Conservation (phyloP, 2,797 vertebrate genomes). For the Amniataba percoides region DNA sequence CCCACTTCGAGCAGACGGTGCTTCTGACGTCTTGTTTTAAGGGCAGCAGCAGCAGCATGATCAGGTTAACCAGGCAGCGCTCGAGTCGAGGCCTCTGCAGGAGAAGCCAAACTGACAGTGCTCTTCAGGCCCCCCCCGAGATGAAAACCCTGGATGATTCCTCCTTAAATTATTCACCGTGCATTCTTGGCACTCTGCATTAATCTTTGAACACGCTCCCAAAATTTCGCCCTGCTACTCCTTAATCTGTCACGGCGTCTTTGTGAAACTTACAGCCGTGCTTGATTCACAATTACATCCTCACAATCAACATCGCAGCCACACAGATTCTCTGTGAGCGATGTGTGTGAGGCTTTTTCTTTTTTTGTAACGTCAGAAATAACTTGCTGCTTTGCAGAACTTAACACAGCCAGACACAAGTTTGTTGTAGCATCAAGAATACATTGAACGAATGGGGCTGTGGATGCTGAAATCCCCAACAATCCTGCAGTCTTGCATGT, state of each 20-base stretch:
- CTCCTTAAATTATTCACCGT: slow-evolving; percentile 73
- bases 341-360: background rate
- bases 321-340: background rate
- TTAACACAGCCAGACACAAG: background rate
- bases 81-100: slow-evolving; percentile 51
- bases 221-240: slow-evolving; percentile 13
- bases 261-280: background rate
- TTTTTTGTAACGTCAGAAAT: background rate
- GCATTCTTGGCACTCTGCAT: slow-evolving; percentile 45
- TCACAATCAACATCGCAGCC: slow-evolving; percentile 1
- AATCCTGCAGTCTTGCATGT: slow-evolving; percentile 7
- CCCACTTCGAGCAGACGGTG: slow-evolving; percentile 61
- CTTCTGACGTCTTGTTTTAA: slow-evolving; percentile 53
- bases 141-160: slow-evolving; percentile 47
- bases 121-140: slow-evolving; percentile 26
- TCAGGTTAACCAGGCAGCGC: slow-evolving; percentile 49
- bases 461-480: background rate
- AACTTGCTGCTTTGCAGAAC: background rate
- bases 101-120: slow-evolving; percentile 39
- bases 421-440: background rate
- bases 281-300: slow-evolving; percentile 18
- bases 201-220: slow-evolving; percentile 43
- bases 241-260: slow-evolving; percentile 28
- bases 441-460: background rate
- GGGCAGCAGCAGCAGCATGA: slow-evolving; percentile 41